Base-by-base conservation (phyloP, 2,113 vertebrate genomes). In the Gavia stellata region DNA sequence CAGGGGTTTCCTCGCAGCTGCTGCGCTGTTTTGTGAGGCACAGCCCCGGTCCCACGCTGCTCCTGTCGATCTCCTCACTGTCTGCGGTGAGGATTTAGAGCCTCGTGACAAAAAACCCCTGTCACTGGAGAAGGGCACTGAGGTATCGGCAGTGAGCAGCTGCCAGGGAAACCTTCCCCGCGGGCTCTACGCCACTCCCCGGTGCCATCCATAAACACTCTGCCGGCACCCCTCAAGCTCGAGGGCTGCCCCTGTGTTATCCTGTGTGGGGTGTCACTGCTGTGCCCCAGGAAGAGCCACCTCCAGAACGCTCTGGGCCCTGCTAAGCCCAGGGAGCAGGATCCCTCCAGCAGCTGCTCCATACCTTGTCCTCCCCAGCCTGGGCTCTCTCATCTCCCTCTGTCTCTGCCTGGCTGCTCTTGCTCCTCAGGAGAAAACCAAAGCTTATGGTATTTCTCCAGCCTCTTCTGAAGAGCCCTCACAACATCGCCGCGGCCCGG, bases 401-500 rank as follows among this genome's bases (percentile, higher is more conserved):
- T 7, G 6, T 16, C n/a, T 36, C 81, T 67, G 7, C 67, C 31
- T 3, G 18, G 15, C 68, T 58, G 44, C 81, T 63, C 36, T 26
- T 25, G 24, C 23, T 61, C 29, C 29, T 19, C 5, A 7, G 3
- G 52, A 77, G 81, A 36, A 80, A 80, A 52, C 50, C 36, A 44
- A 29, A 29, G 18, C 21, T 38, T 34, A 14, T 0, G 0, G 63
- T 7, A 23, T 62, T 50, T 56, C 55, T 61, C 8, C 44, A 16
- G 8, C 61, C 25, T 45, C 16, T 61, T 47, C 29, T 6, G 25
- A 61, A 33, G 29, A 29, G 45, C 62, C 50, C 56, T 71, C 38
- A 7, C 55, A 8, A 34, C 53, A 17, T 1, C 25, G 19, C 31
- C 15, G 0, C 7, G 9, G 2, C 11, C 23, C 1, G 0, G 68